These are phyloP conservation scores for Lasiommata megera DNA, from an alignment of 2,888 invertebrate species.

Conservation along the genomic window DNA sequence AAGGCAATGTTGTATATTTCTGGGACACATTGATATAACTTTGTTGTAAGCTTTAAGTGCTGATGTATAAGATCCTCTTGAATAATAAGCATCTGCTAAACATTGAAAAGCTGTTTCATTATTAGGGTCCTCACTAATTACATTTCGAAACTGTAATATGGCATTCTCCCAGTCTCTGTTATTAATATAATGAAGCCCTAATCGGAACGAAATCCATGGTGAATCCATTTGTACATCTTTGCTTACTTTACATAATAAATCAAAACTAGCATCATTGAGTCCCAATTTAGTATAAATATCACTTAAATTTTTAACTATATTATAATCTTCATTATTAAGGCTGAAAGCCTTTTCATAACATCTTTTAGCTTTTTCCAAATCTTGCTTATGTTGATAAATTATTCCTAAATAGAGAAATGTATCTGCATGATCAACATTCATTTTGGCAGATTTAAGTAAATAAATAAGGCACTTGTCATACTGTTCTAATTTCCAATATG, in stretches of 20 bases:
- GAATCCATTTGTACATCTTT: conserved; percentile 73
- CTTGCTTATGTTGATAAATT: conserved; percentile 84
- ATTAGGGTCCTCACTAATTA: conserved; percentile 84
- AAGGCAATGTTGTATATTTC: conserved; percentile 84
- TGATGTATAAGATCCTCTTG: conserved; percentile 93
- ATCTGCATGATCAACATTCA: conserved; percentile 87
- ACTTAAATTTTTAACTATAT: conserved; percentile 88
- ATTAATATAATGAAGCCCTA: conserved; percentile 90
- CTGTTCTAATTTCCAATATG: conserved; percentile 81
- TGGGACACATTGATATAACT: conserved; percentile 84
- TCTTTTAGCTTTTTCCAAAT: conserved; percentile 87
- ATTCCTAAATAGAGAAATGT: conserved; percentile 89
- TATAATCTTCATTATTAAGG: conserved; percentile 84
- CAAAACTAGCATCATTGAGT: conserved; percentile 84
- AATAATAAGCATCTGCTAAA: conserved; percentile 93
- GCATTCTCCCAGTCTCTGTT: conserved; percentile 87
- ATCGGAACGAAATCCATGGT: conserved; percentile 91
- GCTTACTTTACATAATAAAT: conserved; percentile 76
- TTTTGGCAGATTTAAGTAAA: conserved; percentile 86
- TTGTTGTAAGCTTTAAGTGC: conserved; percentile 93
- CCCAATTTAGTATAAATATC: conserved; percentile 86
- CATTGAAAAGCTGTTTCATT: conserved; percentile 93
- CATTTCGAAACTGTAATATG: conserved; percentile 87
- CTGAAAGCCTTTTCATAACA: conserved; percentile 93
- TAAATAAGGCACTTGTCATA: conserved; percentile 83